These are phyloP conservation scores for Anoura caudifer DNA, from an alignment of 2,113 vertebrate species.

Conservation along the genomic window DNA sequence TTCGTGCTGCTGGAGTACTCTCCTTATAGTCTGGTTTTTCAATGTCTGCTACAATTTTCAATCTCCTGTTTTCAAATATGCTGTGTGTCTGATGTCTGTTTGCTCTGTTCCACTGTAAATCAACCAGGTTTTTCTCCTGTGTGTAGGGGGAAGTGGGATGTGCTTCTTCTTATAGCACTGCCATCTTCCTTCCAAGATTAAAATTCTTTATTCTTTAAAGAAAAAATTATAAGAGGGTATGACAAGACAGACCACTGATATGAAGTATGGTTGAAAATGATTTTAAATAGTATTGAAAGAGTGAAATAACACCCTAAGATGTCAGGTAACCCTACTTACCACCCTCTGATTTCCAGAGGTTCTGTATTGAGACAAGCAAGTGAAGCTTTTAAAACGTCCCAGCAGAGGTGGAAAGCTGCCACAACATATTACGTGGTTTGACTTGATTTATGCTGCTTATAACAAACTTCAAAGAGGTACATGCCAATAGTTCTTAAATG, in stretches of 20 bases:
- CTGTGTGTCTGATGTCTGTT: too few relatives aligned
- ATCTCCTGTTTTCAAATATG: too few relatives aligned
- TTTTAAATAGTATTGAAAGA: constrained; percentile 17
- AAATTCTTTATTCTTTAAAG: too few relatives aligned
- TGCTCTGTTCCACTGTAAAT: too few relatives aligned
- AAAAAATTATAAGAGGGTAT: neutral
- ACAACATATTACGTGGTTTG: neutral
- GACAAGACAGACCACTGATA: neutral
- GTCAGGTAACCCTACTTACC: neutral
- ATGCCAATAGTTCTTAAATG: constrained; percentile 41
- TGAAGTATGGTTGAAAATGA: neutral
- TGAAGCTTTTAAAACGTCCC: neutral
- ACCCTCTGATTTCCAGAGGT: neutral
- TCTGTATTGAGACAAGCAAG: neutral
- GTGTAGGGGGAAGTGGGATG: too few relatives aligned
- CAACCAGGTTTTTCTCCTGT: too few relatives aligned
- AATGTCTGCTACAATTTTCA: too few relatives aligned
- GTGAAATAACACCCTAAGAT: neutral
- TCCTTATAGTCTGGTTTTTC: too few relatives aligned
- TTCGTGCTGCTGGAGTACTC: too few relatives aligned
- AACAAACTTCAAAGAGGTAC: constrained; percentile 50
- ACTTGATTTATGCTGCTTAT: constrained; percentile 57
- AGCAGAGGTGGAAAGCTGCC: constrained; percentile 36
- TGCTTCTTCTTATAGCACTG: too few relatives aligned
- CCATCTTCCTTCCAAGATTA: too few relatives aligned